These are phyloP conservation scores for Sicus ferrugineus DNA, from an alignment of 2,888 invertebrate species.

Conservation along the genomic window DNA sequence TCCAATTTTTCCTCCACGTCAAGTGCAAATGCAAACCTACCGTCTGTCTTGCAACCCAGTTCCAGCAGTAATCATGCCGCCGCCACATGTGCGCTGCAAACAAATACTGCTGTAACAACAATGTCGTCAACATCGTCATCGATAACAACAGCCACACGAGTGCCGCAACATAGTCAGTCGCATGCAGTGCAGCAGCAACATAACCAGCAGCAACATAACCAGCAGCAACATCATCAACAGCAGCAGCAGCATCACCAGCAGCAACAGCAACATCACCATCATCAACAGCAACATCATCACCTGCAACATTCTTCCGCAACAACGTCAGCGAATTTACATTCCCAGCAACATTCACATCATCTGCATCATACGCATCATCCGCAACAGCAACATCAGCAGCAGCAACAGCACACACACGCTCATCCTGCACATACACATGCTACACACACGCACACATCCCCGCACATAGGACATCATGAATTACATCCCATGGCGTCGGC, in stretches of 20 bases:
- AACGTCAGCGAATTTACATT: slow-evolving; percentile 32
- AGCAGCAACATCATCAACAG: slow-evolving; percentile 39
- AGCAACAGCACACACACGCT: slow-evolving; percentile 44
- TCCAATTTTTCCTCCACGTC: slow-evolving; percentile 53
- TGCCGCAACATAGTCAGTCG: slow-evolving; percentile 36
- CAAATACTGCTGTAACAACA: slow-evolving; percentile 24
- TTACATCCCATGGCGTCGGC: slow-evolving; percentile 39
- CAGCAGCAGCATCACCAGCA: slow-evolving; percentile 44
- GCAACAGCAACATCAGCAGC: slow-evolving; percentile 43
- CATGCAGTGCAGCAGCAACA: slow-evolving; percentile 36
- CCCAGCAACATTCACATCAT: slow-evolving; percentile 43
- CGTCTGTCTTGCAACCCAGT: slow-evolving; percentile 38
- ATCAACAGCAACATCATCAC: slow-evolving; percentile 49
- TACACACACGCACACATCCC: slow-evolving; percentile 44
- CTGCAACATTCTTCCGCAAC: slow-evolving; percentile 44
- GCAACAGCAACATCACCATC: slow-evolving; percentile 45
- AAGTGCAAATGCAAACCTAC: slow-evolving; percentile 32
- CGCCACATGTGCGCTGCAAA: slow-evolving; percentile 26
- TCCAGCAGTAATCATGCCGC: slow-evolving; percentile 31
- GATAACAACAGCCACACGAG: slow-evolving; percentile 28
- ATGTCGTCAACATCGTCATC: slow-evolving; percentile 36
- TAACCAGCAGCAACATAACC: slow-evolving; percentile 37
- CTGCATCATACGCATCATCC: slow-evolving; percentile 46
- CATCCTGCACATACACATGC: slow-evolving; percentile 38
- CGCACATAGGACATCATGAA: slow-evolving; percentile 45